Conservation (phyloP, 2,797 vertebrate genomes). For the Acestrorhynchus altus region DNA sequence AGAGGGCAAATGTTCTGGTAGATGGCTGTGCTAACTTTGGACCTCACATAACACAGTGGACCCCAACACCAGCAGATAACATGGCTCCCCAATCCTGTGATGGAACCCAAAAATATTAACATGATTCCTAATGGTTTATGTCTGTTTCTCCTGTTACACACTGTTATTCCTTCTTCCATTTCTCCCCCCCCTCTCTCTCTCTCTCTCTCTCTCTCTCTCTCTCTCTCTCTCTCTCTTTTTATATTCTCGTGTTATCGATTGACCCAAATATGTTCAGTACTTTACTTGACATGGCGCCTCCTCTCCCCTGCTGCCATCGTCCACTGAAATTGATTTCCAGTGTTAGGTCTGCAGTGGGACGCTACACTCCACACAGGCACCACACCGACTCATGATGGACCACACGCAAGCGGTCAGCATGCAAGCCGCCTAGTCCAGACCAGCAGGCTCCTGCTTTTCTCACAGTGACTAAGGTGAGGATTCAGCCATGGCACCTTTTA, state of each 20-base stretch:
- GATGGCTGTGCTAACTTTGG: too few relatives aligned
- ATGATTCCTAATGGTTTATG: too few relatives aligned
- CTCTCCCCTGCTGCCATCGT: neutral
- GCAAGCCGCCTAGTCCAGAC: neutral
- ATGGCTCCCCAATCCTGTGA: too few relatives aligned
- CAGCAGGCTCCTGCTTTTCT: neutral
- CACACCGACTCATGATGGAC: neutral
- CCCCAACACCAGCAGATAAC: too few relatives aligned
- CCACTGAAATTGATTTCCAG: slow-evolving; percentile 7
- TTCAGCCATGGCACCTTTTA: neutral
- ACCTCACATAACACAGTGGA: too few relatives aligned
- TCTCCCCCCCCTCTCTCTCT: too few relatives aligned
- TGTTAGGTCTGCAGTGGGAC: neutral
- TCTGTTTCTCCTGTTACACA: neutral
- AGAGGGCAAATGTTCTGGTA: too few relatives aligned
- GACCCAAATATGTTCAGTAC: slow-evolving; percentile 1
- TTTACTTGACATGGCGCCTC: slow-evolving; percentile 1
- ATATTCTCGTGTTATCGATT: slow-evolving; percentile 8
- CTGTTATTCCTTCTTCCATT: neutral
- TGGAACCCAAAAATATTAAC: too few relatives aligned
- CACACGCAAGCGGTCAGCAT: neutral
- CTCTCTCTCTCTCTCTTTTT: neutral
- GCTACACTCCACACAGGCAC: neutral
- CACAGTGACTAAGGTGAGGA: neutral
- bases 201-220: neutral